These are phyloP conservation scores for Dynastes maya DNA, from an alignment of 2,888 invertebrate genomes.

Conservation along the genomic window DNA sequence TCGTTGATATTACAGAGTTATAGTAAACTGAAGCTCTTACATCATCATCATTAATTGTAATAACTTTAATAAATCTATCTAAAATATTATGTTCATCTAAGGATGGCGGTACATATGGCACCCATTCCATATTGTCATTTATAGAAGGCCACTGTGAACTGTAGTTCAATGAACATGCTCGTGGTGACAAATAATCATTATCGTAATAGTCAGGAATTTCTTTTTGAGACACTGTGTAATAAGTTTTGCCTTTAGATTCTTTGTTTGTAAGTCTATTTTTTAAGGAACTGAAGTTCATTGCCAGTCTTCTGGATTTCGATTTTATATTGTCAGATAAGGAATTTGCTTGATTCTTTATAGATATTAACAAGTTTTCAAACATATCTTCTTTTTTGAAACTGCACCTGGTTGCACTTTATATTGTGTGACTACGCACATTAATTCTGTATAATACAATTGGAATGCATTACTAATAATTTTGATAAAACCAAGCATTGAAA, in stretches of 20 bases:
- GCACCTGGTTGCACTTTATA: conserved; percentile 25
- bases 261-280: conserved; percentile 66
- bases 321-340: conserved; percentile 68
- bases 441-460: conserved; percentile 22
- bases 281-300: conserved; percentile 65
- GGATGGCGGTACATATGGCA: conserved; percentile 68
- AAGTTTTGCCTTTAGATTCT: conserved; percentile 63
- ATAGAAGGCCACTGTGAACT: conserved; percentile 74
- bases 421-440: conserved; percentile 25
- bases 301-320: conserved; percentile 66
- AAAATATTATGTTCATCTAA: conserved; percentile 73
- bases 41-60: conserved; percentile 71
- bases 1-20: neutral
- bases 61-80: conserved; percentile 74
- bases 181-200: conserved; percentile 73
- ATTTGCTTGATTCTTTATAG: conserved; percentile 70
- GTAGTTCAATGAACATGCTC: conserved; percentile 71
- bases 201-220: conserved; percentile 65
- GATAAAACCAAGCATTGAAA: conserved; percentile 8
- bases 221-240: conserved; percentile 64
- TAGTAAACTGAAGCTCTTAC: conserved; percentile 24
- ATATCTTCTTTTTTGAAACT: conserved; percentile 59
- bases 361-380: conserved; percentile 71
- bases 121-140: conserved; percentile 69
- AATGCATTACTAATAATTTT: conserved; percentile 22